Evolutionary conservation across 2,113 vertebrate genomes (phyloP), one percentile per base, ranked within the genome.

Genomic region (Lamprotornis superbus): DNA sequence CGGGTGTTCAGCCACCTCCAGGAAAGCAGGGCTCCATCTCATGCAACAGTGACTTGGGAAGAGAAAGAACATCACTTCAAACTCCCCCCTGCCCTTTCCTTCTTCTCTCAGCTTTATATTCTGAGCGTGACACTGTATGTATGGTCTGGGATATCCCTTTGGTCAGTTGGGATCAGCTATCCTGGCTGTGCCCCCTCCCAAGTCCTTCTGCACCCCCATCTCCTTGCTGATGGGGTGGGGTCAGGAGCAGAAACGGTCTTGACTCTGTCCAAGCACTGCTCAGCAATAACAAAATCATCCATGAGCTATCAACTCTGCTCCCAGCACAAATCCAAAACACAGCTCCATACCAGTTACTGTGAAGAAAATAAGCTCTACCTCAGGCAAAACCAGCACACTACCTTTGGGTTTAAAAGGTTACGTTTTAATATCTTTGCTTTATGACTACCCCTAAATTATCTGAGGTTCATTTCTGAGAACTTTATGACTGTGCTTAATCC

Each of bases 81-180:
- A 47, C 4, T 31, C 11, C 15, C 2, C 19, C 16, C 5, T 31
- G 14, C 18, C 14, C 39, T 52, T 60, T 31, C 9, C 25, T 73
- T 21, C 37, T 59, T 53, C 11, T 52, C 28, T 28, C 60, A 82
- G 28, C 10, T 60, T 53, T 39, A 22, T 40, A 39, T 40, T 30
- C 46, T 46, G 39, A 46, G 24, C 1, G 6, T 39, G 20, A 52
- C 2, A 2, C 15, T 0, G 0, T 15, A 19, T 0, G 0, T 15
- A 19, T 49, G 28, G 19, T n/a, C 16, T 39, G 46, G 46, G 69
- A n/a, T n/a, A 39, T 25, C 19, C 33, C 23, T 52, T 81, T 8
- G 15, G 27, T 39, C 44, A 30, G 27, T 0, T 52, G 60, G 33
- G 18, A 11, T 74, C 12, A 68, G 7, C 53, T 60, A 3, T 39